Evolutionary conservation across 2,888 invertebrate genomes (phyloP).

Genomic region (Agrilus cyanescens): DNA sequence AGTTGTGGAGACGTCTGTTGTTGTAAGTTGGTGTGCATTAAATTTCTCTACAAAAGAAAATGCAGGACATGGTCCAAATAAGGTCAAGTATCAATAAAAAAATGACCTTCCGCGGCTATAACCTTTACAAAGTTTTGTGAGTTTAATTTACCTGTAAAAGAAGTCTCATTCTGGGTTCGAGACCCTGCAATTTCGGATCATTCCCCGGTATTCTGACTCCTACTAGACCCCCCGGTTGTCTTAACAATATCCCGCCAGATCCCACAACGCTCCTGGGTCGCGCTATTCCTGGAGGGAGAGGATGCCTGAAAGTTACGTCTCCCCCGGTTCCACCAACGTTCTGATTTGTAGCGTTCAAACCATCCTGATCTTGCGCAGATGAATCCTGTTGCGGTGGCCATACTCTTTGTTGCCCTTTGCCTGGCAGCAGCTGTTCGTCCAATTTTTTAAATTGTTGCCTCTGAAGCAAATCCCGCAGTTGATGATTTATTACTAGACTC

Average conservation of each 20-base stretch:
- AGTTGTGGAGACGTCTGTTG: constrained; percentile 24
- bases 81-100: too few relatives aligned
- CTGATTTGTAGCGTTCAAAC: constrained; percentile 15
- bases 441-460: constrained; percentile 56
- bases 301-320: constrained; percentile 57
- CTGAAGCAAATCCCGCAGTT: constrained; percentile 70
- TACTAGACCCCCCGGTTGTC: constrained; percentile 24
- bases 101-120: too few relatives aligned
- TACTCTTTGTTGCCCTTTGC: constrained; percentile 37
- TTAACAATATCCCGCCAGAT: constrained; percentile 20
- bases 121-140: too few relatives aligned
- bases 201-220: constrained; percentile 28
- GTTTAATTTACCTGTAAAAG: constrained; percentile 30
- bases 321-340: constrained; percentile 28
- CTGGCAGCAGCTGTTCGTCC: constrained; percentile 33
- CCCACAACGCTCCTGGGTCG: constrained; percentile 39
- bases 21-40: background rate
- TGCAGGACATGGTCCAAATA: constrained; percentile 9
- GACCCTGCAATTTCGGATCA: constrained; percentile 38
- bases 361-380: constrained; percentile 24
- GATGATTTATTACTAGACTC: constrained; percentile 54
- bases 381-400: constrained; percentile 38
- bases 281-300: constrained; percentile 45
- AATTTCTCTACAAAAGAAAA: background rate
- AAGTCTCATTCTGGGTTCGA: constrained; percentile 43